These are phyloP conservation scores for Eudyptes chrysolophus DNA, from an alignment of 2,113 vertebrate species.

Conservation along the genomic window DNA sequence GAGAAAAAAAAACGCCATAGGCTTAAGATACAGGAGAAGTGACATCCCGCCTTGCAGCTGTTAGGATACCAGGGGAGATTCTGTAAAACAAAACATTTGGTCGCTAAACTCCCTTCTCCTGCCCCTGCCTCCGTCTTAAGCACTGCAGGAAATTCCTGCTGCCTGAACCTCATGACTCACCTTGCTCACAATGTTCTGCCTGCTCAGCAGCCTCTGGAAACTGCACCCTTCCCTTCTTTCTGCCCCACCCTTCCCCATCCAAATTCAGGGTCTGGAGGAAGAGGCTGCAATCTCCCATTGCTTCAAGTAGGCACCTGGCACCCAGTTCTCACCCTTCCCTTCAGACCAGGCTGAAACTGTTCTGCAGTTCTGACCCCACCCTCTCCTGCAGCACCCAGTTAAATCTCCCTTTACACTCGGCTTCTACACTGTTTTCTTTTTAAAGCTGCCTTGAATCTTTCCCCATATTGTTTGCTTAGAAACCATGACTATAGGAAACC, in stretches of 20 bases:
- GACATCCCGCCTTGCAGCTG: not conserved
- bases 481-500: not conserved
- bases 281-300: not conserved
- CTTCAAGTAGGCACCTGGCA: not conserved
- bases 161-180: slow-evolving; percentile 40
- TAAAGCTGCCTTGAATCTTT: not conserved
- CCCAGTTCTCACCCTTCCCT: slow-evolving; percentile 27
- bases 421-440: not conserved
- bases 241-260: slow-evolving; percentile 48
- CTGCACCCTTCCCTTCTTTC: not conserved
- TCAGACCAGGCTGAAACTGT: not conserved
- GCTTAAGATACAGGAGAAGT: not conserved
- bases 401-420: not conserved
- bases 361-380: slow-evolving; percentile 23
- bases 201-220: slow-evolving; percentile 34
- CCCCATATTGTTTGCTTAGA: not conserved
- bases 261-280: not conserved
- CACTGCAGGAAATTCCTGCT: slow-evolving; percentile 54
- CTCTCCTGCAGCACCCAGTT: slow-evolving; percentile 26
- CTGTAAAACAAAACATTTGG: not conserved
- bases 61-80: not conserved
- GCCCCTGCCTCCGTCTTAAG: not conserved
- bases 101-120: not conserved
- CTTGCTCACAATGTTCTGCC: slow-evolving; percentile 5
- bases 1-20: not conserved